Evolutionary conservation across 2,888 invertebrate species (phyloP).

Genomic region (Epiblema foenella): DNA sequence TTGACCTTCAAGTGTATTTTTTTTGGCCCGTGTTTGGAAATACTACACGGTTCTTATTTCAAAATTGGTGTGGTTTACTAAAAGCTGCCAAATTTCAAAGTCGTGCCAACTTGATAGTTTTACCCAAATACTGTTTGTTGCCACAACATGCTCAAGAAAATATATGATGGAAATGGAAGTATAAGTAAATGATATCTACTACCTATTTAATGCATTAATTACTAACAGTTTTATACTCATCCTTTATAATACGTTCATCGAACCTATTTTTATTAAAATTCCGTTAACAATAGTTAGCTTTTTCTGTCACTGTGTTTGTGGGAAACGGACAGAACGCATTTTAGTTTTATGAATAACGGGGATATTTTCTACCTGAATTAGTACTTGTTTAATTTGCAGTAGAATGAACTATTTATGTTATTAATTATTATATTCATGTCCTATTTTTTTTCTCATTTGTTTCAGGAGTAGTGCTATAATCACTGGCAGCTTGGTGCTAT

Average conservation of each 20-base stretch:
- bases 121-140: not conserved
- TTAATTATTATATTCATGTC: not conserved
- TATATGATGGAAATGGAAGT: not conserved
- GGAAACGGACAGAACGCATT: not conserved
- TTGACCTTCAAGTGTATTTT: not conserved
- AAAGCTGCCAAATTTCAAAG: not conserved
- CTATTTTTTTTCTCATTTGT: constrained; percentile 39
- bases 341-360: not conserved
- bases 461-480: constrained; percentile 76
- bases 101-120: not conserved
- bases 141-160: not conserved
- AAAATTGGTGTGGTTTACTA: constrained; percentile 1
- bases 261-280: too few relatives aligned
- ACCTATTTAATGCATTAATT: not conserved
- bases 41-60: not conserved
- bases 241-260: too few relatives aligned
- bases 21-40: not conserved
- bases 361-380: too few relatives aligned
- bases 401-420: not conserved
- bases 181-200: not conserved
- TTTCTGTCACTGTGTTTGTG: too few relatives aligned
- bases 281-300: too few relatives aligned
- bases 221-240: not conserved
- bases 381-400: too few relatives aligned
- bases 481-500: constrained; percentile 68